phyloP scores from a whole-genome alignment of 2,113 vertebrate genomes.

The Spermophilus dauricus region DNA sequence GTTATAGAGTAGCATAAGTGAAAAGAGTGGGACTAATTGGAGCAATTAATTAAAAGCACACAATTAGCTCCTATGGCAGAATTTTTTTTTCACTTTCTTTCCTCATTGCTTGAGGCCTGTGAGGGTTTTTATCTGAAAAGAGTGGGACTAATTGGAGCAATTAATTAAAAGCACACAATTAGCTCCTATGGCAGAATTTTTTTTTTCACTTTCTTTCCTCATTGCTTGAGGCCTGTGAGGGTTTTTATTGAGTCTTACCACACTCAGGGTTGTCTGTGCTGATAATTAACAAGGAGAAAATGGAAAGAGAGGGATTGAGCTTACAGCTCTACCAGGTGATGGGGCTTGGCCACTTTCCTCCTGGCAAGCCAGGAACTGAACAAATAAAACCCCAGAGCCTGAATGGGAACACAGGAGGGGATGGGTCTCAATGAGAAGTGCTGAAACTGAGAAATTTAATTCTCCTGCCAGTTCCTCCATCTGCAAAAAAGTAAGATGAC shows the following conservation, averaged over 20 bases:
- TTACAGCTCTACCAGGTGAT: neutral
- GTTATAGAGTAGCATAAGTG: slow-evolving; percentile 79
- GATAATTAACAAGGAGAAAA: slow-evolving; percentile 45
- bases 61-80: no score
- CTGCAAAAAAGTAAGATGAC: neutral
- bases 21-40: no score
- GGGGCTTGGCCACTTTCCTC: neutral
- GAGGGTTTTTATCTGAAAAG: no score
- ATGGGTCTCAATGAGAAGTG: neutral
- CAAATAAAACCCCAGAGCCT: neutral
- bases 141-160: slow-evolving; percentile 88
- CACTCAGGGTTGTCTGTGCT: slow-evolving; percentile 24
- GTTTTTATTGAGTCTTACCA: slow-evolving; percentile 50
- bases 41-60: no score
- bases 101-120: no score
- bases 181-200: slow-evolving; percentile 83
- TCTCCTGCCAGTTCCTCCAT: neutral
- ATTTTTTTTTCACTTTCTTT: no score
- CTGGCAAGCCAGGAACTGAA: neutral
- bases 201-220: neutral
- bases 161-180: slow-evolving; percentile 89
- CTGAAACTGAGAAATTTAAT: neutral
- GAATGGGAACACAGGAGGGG: neutral
- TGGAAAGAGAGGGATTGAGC: neutral
- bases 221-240: slow-evolving; percentile 46